A percentile compares a stretch with the other conserved stretches of the same genome.
These are phyloP conservation scores for Percina caprodes DNA, from an alignment of 2,113 vertebrate species.

Conservation along the genomic window DNA sequence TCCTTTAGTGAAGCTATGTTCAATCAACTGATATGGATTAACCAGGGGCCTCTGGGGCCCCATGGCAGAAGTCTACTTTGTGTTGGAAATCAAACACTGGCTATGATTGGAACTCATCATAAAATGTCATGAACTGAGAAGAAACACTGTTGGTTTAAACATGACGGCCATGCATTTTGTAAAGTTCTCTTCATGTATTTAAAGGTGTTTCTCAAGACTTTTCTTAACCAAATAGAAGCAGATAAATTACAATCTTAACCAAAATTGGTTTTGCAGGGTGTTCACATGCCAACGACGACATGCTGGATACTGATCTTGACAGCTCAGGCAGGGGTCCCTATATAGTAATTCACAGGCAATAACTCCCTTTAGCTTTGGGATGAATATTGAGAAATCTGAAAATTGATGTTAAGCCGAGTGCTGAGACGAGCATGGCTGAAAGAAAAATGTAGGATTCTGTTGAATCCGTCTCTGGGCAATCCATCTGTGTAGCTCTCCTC, in stretches of 20 bases:
- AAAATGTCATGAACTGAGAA: background rate
- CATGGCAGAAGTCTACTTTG: background rate
- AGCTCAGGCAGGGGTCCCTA: background rate
- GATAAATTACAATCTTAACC: background rate
- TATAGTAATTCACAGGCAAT: background rate
- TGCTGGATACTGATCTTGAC: background rate
- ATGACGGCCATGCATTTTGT: background rate
- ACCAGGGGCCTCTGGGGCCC: background rate
- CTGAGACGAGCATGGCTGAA: slow-evolving; percentile 12
- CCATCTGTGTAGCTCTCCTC: slow-evolving; percentile 48
- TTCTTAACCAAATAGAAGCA: background rate
- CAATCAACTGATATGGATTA: background rate
- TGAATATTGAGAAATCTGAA: background rate
- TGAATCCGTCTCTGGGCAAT: slow-evolving; percentile 30
- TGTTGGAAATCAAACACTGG: background rate
- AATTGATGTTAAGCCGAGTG: background rate
- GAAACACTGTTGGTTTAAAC: background rate
- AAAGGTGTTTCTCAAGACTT: background rate
- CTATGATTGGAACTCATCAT: background rate
- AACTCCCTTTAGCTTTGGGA: background rate
- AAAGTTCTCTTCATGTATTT: background rate
- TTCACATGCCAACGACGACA: slow-evolving; percentile 4
- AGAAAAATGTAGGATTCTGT: slow-evolving; percentile 43
- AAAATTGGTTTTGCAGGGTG: background rate
- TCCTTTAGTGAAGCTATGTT: background rate